Conservation (phyloP, 2,113 vertebrate species). For the Electrona antarctica region DNA sequence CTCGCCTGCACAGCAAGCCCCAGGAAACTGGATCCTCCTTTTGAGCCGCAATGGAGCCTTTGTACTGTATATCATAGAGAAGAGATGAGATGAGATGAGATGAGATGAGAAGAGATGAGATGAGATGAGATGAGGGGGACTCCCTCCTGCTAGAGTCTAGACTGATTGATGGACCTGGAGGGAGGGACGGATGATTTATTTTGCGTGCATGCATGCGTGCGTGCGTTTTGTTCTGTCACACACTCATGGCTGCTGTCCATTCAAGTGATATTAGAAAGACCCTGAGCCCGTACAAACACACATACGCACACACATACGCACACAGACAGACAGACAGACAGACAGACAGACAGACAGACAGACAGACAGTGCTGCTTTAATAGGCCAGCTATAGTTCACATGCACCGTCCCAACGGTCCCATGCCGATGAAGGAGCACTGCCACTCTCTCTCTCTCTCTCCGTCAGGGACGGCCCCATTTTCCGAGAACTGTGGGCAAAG, state of each 20-base stretch:
- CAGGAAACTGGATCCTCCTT: slow-evolving; percentile 66
- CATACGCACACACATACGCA: slow-evolving; percentile 1
- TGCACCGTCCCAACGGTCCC: slow-evolving; percentile 7
- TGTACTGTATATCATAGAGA: neutral
- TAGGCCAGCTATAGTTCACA: slow-evolving; percentile 6
- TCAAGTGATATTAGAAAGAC: neutral
- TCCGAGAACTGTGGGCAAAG: no score
- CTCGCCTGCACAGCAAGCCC: slow-evolving; percentile 35
- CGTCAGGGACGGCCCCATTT: slow-evolving; percentile 10
- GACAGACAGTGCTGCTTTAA: neutral
- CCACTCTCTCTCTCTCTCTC: slow-evolving; percentile 18
- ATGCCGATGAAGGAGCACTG: no score
- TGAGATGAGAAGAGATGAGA: slow-evolving; percentile 1
- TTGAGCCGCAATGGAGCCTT: slow-evolving; percentile 33
- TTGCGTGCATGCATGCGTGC: slow-evolving; percentile 11
- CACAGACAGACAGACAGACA: slow-evolving; percentile 1
- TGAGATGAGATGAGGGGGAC: neutral
- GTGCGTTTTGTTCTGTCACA: neutral
- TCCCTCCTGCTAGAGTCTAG: neutral
- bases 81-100: neutral
- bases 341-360: slow-evolving; percentile 23
- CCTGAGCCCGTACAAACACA: neutral
- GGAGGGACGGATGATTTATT: slow-evolving; percentile 2
- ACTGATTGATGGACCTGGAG: neutral
- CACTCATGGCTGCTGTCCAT: slow-evolving; percentile 6